Percentiles rank a stretch among this genome's conserved stretches.
These are phyloP conservation scores for Leuciscus waleckii DNA, from an alignment of 2,797 vertebrate species.

Conservation along the genomic window DNA sequence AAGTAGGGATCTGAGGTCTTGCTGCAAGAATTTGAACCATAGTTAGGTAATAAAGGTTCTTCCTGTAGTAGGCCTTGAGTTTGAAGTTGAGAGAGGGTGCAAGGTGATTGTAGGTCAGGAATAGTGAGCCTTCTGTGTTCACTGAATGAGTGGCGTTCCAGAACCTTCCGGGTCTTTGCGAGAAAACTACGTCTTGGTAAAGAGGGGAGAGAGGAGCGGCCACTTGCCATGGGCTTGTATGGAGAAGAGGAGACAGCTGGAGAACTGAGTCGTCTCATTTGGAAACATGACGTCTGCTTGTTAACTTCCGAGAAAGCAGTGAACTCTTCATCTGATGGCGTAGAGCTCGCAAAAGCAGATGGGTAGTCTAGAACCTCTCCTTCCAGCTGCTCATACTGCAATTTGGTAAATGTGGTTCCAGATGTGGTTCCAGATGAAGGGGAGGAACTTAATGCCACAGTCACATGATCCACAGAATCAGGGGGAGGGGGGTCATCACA, in stretches of 20 bases:
- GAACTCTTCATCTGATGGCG: slow-evolving; percentile 64
- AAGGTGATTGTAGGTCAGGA: slow-evolving; percentile 42
- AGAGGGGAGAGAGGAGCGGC: slow-evolving; percentile 70
- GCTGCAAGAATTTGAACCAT: slow-evolving; percentile 64
- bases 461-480: slow-evolving; percentile 52
- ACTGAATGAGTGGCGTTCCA: slow-evolving; percentile 71
- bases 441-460: slow-evolving; percentile 44
- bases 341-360: slow-evolving; percentile 66
- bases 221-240: slow-evolving; percentile 66
- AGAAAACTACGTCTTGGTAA: slow-evolving; percentile 72
- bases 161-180: slow-evolving; percentile 67
- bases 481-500: slow-evolving; percentile 33
- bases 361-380: slow-evolving; percentile 71
- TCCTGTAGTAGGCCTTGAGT: slow-evolving; percentile 44
- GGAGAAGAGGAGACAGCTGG: slow-evolving; percentile 60
- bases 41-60: slow-evolving; percentile 69
- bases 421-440: slow-evolving; percentile 43
- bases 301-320: slow-evolving; percentile 56
- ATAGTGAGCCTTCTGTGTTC: slow-evolving; percentile 70
- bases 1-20: slow-evolving; percentile 68
- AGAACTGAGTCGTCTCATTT: slow-evolving; percentile 70
- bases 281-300: slow-evolving; percentile 68
- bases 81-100: slow-evolving; percentile 35
- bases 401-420: slow-evolving; percentile 48
- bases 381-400: slow-evolving; percentile 70